Base-by-base conservation (phyloP, 2,797 vertebrate genomes). In the Paguma larvata region DNA sequence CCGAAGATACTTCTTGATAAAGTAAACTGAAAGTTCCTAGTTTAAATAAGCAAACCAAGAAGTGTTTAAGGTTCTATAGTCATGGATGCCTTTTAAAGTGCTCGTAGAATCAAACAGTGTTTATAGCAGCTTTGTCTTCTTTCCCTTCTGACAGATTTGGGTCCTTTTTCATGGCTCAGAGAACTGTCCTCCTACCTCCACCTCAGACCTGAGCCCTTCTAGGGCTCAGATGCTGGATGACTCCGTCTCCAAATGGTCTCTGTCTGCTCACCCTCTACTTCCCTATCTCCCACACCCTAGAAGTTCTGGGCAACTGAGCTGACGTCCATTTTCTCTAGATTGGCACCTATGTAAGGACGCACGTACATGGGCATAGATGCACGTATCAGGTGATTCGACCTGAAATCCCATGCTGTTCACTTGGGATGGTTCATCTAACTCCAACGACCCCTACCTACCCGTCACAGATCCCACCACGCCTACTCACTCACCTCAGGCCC, bases 1-100 rank as follows among this genome's bases (percentile, higher is more conserved):
- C 9, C 23, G 48, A 68, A 32, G 25, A 63, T 25, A 32, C 25
- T 78, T 88, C 68, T 92, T 80, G 9, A 41, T 46, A 56, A 80
- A 86, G 68, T 78, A 85, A 92, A 18, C 62, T 1, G 6, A 92
- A 92, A 77, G 15, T 30, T 27, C n/a, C 27, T 32, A 48, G 16
- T 51, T 95, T 93, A 89, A 97, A 65, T 46, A 77, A 65, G 59
- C 80, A 95, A 53, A 56, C 14, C 25, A 46, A 46, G 10, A 84
- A 59, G 27, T 23, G 12, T 25, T 77, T 85, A 56, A 89, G 56
- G 15, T 23, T 62, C 62, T 19, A 4, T 70, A 27, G 46, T 89
- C n/a, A 80, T 5, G 38, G 68, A 19, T 63, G 34, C 6, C 25
- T 93, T 80, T 68, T 59, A 48, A 59, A 80, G 46, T 11, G 30